Percentiles rank a stretch among this genome's conserved stretches.
Conservation (phyloP, 2,113 vertebrate genomes). For the Uria aalge region DNA sequence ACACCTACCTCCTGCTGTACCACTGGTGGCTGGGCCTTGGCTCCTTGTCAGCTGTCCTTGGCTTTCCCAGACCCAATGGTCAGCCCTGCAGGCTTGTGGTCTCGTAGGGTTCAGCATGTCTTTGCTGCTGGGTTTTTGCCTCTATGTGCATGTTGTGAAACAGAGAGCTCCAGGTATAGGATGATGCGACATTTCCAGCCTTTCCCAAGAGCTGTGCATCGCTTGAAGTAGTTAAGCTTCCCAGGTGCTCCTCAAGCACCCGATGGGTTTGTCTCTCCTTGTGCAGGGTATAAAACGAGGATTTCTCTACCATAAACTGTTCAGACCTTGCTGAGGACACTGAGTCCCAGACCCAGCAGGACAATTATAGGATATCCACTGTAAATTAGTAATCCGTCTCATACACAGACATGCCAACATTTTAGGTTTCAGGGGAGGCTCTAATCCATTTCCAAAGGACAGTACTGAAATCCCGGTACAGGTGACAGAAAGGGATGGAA, state of each 20-base stretch:
- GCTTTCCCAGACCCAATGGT: neutral
- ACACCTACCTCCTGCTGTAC: neutral
- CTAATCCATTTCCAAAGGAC: neutral
- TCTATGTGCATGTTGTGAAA: fast-evolving
- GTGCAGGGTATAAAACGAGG: neutral
- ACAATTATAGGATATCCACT: neutral
- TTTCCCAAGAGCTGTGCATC: neutral
- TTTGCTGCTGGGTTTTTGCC: neutral
- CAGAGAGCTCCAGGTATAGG: neutral
- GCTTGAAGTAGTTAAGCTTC: neutral
- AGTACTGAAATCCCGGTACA: neutral
- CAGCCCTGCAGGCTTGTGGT: neutral
- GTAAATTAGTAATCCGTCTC: neutral
- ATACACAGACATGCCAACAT: fast-evolving
- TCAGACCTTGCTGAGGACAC: neutral
- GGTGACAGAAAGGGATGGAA: neutral
- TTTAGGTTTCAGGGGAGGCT: neutral
- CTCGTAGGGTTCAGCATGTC: fast-evolving
- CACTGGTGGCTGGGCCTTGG: fast-evolving
- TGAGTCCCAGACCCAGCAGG: neutral
- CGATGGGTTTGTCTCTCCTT: fast-evolving
- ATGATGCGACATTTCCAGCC: neutral
- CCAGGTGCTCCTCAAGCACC: fast-evolving
- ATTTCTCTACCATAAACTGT: neutral
- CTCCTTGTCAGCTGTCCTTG: neutral